Evolutionary conservation across 2,113 vertebrate genomes (phyloP), one percentile per base, ranked within the genome.

Genomic region (Herpailurus yagouaroundi): DNA sequence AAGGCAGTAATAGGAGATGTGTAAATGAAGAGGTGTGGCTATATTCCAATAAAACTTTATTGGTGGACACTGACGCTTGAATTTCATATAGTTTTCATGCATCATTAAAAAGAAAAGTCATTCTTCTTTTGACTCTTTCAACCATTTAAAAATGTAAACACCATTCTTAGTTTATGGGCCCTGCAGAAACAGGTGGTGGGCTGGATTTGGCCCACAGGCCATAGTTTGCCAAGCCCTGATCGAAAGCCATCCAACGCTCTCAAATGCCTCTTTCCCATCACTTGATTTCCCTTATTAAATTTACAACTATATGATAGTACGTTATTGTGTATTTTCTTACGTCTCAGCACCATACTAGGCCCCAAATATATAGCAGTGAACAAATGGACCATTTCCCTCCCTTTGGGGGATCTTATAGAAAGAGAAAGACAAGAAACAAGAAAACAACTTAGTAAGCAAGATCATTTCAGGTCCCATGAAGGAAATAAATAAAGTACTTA

Each of bases 71-170:
- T 50, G 83, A 86, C 68, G 52, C 31, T 45, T 41, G 7, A 79
- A 74, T 66, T 82, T 83, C 36, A 76, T 36, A 31, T 74, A 14
- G 27, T 66, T 68, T 91, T 66, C 19, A 38, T 52, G 7, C 38
- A 64, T 92, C 64, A 33, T 88, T 48, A 48, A 18, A 31, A 57
- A 71, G 45, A 89, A 88, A 11, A 41, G 3, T 23, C 27, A 55
- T 50, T 74, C 5, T 76, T 52, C 41, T 18, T 81, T 31, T 45
- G 29, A 63, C 3, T 25, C 57, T 83, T 57, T 18, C 63, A 90
- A 60, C 19, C 36, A 81, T 50, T 94, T 76, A 38, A 73, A 97
- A 83, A 83, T 69, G 3, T n/a, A 31, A 92, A 86, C 77, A 1
- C 0, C 3, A 48, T 36, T 68, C 71, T 27, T 27, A 19, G 41